These are phyloP conservation scores for Sarcophilus harrisii DNA, from an alignment of 2,797 vertebrate genomes.

Conservation along the genomic window DNA sequence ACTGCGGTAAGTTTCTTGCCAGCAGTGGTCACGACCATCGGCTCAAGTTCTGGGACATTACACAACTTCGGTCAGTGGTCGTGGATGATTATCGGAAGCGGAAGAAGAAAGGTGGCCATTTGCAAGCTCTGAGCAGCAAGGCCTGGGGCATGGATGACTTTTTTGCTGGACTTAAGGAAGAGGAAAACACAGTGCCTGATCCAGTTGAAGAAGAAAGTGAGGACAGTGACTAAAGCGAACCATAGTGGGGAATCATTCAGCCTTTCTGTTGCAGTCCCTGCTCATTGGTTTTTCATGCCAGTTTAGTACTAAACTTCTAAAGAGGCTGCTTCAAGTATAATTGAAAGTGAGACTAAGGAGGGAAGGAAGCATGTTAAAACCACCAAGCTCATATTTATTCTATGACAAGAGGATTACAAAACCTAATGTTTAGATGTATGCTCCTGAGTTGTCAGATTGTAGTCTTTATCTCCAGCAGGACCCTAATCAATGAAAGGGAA, in stretches of 20 bases:
- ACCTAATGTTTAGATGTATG: background rate
- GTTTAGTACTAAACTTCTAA: background rate
- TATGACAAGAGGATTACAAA: background rate
- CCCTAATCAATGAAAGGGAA: background rate
- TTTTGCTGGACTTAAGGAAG: slow-evolving; percentile 91
- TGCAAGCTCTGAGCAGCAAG: slow-evolving; percentile 92
- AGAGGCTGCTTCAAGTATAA: background rate
- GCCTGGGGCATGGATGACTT: slow-evolving; percentile 92
- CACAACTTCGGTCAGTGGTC: slow-evolving; percentile 81
- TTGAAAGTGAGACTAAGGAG: background rate
- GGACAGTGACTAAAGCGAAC: slow-evolving; percentile 75
- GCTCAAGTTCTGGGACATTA: slow-evolving; percentile 96
- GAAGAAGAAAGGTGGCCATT: slow-evolving; percentile 90
- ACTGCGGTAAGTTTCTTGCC: slow-evolving; percentile 88
- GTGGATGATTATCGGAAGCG: slow-evolving; percentile 92
- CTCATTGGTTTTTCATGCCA: background rate
- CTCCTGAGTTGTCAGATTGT: background rate
- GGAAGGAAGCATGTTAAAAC: background rate
- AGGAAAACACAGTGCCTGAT: slow-evolving; percentile 72
- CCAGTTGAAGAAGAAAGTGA: slow-evolving; percentile 73
- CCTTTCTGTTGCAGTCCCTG: background rate
- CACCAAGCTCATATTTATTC: background rate
- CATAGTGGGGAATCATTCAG: background rate
- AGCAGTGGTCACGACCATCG: slow-evolving; percentile 95
- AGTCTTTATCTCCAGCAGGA: background rate